These are phyloP conservation scores for Villa cingulata DNA, from an alignment of 2,888 invertebrate species.

Conservation along the genomic window DNA sequence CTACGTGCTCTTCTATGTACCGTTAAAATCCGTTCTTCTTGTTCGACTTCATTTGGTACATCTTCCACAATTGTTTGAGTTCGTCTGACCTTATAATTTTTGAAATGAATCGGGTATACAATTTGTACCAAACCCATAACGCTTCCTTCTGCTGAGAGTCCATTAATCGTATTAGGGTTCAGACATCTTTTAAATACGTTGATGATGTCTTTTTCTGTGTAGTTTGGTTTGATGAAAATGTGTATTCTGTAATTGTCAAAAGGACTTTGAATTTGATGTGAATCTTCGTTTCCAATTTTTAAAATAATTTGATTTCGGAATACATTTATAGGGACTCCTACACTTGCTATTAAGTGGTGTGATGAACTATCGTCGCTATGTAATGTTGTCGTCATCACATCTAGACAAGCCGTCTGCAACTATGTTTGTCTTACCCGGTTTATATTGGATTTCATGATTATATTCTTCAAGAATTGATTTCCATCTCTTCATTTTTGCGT, in stretches of 20 bases:
- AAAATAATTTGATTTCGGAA: not conserved
- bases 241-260: too few relatives aligned
- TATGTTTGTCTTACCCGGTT: slow-evolving; percentile 5
- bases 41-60: too few relatives aligned
- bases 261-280: too few relatives aligned
- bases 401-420: slow-evolving; percentile 7
- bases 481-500: slow-evolving; percentile 4
- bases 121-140: too few relatives aligned
- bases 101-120: not conserved
- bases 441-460: slow-evolving; percentile 1
- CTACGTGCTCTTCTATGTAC: not conserved
- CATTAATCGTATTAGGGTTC: too few relatives aligned
- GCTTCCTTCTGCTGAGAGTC: too few relatives aligned
- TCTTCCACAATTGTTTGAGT: too few relatives aligned
- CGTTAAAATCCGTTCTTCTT: too few relatives aligned
- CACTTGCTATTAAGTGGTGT: not conserved
- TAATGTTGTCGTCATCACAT: not conserved
- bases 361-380: not conserved
- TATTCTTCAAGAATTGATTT: slow-evolving; percentile 8
- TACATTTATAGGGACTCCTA: not conserved
- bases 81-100: not conserved
- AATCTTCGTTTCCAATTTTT: not conserved
- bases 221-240: not conserved
- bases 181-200: too few relatives aligned
- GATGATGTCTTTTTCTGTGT: too few relatives aligned